A percentile compares a stretch with the other conserved stretches of the same genome.
phyloP scores from a whole-genome alignment of 2,888 invertebrate genomes.

The Athetis lepigone region DNA sequence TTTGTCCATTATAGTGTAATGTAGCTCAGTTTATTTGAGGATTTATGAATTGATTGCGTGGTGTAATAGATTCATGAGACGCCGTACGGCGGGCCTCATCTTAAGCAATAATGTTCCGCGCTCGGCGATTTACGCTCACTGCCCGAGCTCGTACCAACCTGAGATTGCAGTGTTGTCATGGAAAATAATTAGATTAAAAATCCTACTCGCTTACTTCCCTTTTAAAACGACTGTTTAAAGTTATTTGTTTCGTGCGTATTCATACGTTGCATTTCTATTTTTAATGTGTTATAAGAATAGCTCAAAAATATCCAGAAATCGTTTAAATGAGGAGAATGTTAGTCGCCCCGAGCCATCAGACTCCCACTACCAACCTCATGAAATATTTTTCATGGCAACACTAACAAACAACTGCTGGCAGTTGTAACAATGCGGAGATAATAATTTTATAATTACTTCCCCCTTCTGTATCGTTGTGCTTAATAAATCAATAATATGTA shows the following conservation, averaged over 20 bases:
- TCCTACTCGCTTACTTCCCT: background rate
- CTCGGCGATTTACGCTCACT: slow-evolving; percentile 69
- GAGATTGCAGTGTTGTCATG: slow-evolving; percentile 66
- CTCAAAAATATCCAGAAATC: slow-evolving; percentile 5
- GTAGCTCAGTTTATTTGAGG: slow-evolving; percentile 58
- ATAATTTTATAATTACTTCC: slow-evolving; percentile 45
- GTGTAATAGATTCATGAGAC: slow-evolving; percentile 30
- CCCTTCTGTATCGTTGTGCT: slow-evolving; percentile 48
- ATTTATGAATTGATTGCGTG: slow-evolving; percentile 53
- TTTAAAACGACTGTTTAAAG: slow-evolving; percentile 34
- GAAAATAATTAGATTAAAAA: slow-evolving; percentile 9
- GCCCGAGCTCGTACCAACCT: slow-evolving; percentile 68
- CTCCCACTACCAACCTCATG: slow-evolving; percentile 7
- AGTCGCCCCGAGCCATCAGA: slow-evolving; percentile 20
- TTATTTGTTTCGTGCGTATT: slow-evolving; percentile 22
- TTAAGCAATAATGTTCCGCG: slow-evolving; percentile 63
- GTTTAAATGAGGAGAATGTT: background rate
- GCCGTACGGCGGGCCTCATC: slow-evolving; percentile 45
- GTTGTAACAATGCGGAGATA: slow-evolving; percentile 65
- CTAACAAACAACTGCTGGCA: slow-evolving; percentile 76
- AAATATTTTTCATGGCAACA: slow-evolving; percentile 60
- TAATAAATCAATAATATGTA: slow-evolving; percentile 56
- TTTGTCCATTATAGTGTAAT: slow-evolving; percentile 65
- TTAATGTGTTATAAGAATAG: slow-evolving; percentile 6
- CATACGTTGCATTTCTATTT: slow-evolving; percentile 38